Evolutionary conservation across 2,888 invertebrate genomes (phyloP).

Genomic region (Nemotelus nigrinus): DNA sequence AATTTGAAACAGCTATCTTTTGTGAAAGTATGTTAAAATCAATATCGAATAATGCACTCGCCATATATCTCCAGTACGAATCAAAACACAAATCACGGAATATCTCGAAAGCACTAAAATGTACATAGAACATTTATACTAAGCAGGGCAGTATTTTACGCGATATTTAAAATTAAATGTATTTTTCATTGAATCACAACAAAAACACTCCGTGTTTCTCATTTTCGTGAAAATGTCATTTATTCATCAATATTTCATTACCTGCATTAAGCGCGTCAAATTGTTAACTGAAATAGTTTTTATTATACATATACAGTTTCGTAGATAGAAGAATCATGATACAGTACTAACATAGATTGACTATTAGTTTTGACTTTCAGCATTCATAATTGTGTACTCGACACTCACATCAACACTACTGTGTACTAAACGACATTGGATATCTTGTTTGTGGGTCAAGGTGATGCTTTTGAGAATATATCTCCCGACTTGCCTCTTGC

Average conservation of each 20-base stretch:
- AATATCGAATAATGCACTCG: no score
- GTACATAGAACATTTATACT: no score
- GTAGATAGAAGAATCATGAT: background rate
- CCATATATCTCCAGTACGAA: no score
- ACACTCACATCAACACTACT: slow-evolving; percentile 18
- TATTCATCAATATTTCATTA: background rate
- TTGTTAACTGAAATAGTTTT: slow-evolving; percentile 11
- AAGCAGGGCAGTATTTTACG: background rate
- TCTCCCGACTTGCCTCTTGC: slow-evolving; percentile 79
- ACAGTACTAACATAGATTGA: background rate
- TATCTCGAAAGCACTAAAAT: no score
- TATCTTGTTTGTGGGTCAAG: slow-evolving; percentile 27
- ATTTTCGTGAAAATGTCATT: background rate
- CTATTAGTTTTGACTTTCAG: background rate
- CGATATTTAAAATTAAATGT: background rate
- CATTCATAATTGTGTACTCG: background rate
- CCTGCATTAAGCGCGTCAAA: slow-evolving; percentile 16
- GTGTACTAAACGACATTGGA: slow-evolving; percentile 47
- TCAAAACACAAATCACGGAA: no score
- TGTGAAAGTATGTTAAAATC: no score
- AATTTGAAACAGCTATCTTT: no score
- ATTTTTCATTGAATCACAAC: background rate
- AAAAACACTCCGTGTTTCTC: background rate
- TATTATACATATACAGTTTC: background rate
- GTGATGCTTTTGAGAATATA: slow-evolving; percentile 70